These are phyloP conservation scores for Apamea monoglypha DNA, from an alignment of 2,888 invertebrate species.

Conservation along the genomic window DNA sequence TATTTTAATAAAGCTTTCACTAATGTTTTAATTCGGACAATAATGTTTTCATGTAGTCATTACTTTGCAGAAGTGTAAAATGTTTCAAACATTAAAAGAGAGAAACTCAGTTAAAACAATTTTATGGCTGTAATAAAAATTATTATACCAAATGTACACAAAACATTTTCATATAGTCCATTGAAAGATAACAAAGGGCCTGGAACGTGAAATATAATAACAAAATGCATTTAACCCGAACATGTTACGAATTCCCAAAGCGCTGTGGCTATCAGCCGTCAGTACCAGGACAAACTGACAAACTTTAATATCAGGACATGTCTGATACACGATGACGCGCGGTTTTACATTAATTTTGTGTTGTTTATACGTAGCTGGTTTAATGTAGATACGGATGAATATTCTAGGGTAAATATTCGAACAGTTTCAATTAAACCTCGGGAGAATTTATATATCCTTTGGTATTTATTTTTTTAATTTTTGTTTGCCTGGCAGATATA, in stretches of 20 bases:
- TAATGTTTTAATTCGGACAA: conserved; percentile 36
- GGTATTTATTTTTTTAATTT: not conserved
- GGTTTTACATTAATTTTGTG: conserved; percentile 57
- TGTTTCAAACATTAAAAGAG: conserved; percentile 38
- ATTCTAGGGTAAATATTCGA: not conserved
- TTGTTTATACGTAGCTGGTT: conserved; percentile 13
- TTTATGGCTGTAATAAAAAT: conserved; percentile 44
- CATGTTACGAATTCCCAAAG: conserved; percentile 61
- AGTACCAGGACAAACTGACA: conserved; percentile 58
- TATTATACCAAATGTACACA: conserved; percentile 17
- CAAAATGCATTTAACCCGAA: conserved; percentile 60
- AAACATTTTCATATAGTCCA: conserved; percentile 37
- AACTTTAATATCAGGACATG: conserved; percentile 63
- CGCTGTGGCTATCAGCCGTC: conserved; percentile 61
- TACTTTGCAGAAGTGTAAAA: conserved; percentile 22
- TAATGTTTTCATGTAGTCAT: conserved; percentile 36
- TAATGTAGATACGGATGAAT: conserved; percentile 4
- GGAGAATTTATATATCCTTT: not conserved
- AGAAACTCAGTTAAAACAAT: conserved; percentile 37
- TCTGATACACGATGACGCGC: conserved; percentile 53
- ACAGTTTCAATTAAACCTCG: conserved; percentile 6
- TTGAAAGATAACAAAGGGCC: conserved; percentile 48
- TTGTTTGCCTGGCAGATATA: not conserved
- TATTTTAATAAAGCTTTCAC: conserved; percentile 19
- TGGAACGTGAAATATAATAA: conserved; percentile 54